A percentile compares a stretch with the other conserved stretches of the same genome.
phyloP scores from a whole-genome alignment of 2,113 vertebrate species.

The Semnornis frantzii region DNA sequence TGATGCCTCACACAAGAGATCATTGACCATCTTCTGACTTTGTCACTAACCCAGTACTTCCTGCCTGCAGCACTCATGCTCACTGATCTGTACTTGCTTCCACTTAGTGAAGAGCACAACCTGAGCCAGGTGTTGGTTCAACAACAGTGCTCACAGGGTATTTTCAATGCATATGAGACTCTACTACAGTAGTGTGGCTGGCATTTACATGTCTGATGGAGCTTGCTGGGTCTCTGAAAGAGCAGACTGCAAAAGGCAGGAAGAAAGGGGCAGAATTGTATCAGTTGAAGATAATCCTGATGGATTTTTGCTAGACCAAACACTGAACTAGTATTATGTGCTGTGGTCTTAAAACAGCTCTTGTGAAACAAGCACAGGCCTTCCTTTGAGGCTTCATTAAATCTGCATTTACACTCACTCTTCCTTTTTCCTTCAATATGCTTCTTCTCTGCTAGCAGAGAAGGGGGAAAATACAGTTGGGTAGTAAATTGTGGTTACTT shows the following conservation, averaged over 20 bases:
- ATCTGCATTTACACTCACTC: not conserved
- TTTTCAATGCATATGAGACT: not conserved
- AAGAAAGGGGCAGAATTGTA: not conserved
- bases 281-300: not conserved
- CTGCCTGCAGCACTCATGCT: not conserved
- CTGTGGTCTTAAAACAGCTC: not conserved
- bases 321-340: not conserved
- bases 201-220: not conserved
- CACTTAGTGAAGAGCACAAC: not conserved
- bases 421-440: not conserved
- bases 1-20: not conserved
- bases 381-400: not conserved
- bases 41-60: not conserved
- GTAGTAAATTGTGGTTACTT: constrained; percentile 64
- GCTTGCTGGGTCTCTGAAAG: not conserved
- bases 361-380: not conserved
- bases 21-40: not conserved
- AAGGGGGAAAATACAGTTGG: constrained; percentile 27
- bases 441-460: constrained; percentile 2
- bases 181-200: not conserved
- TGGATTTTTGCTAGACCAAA: not conserved
- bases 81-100: not conserved
- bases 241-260: not conserved
- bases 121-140: not conserved
- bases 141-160: not conserved